phyloP scores from a whole-genome alignment of 2,113 vertebrate species.

The Aptenodytes forsteri region DNA sequence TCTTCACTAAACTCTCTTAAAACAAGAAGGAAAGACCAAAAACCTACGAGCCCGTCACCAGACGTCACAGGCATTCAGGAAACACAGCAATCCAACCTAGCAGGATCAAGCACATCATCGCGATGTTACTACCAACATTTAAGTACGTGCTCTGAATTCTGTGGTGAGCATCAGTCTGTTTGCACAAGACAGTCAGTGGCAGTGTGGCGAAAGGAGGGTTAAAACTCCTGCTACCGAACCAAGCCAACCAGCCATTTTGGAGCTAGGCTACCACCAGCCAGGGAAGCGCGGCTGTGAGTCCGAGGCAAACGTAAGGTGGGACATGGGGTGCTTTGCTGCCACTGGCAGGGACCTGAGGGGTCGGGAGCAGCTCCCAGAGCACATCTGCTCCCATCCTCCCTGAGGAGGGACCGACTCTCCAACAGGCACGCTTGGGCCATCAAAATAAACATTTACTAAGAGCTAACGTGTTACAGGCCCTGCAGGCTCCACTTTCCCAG shows the following conservation, averaged over 20 bases:
- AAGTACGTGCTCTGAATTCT: neutral
- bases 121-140: neutral
- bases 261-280: neutral
- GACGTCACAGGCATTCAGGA: neutral
- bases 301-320: fast-evolving
- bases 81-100: neutral
- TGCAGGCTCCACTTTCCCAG: neutral
- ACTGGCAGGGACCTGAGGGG: fast-evolving
- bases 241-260: neutral
- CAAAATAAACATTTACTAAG: neutral
- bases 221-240: neutral
- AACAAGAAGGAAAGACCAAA: neutral
- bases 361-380: neutral
- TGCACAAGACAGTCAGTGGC: neutral
- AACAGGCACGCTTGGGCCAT: neutral
- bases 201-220: neutral
- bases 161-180: fast-evolving
- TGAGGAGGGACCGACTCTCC: fast-evolving
- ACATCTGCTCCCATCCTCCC: neutral
- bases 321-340: fast-evolving
- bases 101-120: neutral
- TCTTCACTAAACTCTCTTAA: neutral
- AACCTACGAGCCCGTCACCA: neutral
- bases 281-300: fast-evolving
- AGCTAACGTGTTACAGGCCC: conserved; percentile 22